A percentile compares a stretch with the other conserved stretches of the same genome.
These are phyloP conservation scores for Brachyrhaphis roseni DNA, from an alignment of 2,797 vertebrate genomes.

Conservation along the genomic window DNA sequence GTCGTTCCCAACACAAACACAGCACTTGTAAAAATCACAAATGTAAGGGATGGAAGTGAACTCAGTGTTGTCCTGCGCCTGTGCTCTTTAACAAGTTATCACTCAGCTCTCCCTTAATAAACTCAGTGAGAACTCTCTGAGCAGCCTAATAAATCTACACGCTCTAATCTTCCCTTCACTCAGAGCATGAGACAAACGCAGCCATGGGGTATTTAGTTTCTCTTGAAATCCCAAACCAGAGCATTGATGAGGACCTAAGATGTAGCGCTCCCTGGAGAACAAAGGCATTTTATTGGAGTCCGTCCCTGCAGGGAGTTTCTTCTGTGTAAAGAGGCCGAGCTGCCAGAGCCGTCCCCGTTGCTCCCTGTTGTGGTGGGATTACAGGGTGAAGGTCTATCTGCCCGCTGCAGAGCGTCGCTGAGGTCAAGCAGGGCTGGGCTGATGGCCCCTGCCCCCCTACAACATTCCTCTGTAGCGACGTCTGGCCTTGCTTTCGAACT, in stretches of 20 bases:
- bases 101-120: constrained; percentile 34
- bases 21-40: background rate
- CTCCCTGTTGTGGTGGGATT: constrained; percentile 66
- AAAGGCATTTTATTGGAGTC: constrained; percentile 76
- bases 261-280: constrained; percentile 61
- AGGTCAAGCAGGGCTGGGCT: constrained; percentile 60
- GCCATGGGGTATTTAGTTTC: constrained; percentile 55
- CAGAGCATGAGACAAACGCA: constrained; percentile 36
- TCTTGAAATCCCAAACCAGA: constrained; percentile 58
- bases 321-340: constrained; percentile 59
- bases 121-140: constrained; percentile 21
- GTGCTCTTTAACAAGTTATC: constrained; percentile 7
- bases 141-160: constrained; percentile 48
- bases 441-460: constrained; percentile 34
- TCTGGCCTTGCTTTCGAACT: constrained; percentile 17
- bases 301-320: constrained; percentile 67
- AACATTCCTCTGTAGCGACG: constrained; percentile 46
- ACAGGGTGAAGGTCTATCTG: constrained; percentile 67
- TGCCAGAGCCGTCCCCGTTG: constrained; percentile 44
- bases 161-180: constrained; percentile 25
- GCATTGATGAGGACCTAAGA: constrained; percentile 66
- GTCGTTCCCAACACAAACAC: background rate
- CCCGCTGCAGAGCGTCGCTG: constrained; percentile 38
- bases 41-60: background rate
- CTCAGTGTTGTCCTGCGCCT: background rate